Evolutionary conservation across 2,888 invertebrate genomes (phyloP).

Genomic region (Leptinotarsa juncta): DNA sequence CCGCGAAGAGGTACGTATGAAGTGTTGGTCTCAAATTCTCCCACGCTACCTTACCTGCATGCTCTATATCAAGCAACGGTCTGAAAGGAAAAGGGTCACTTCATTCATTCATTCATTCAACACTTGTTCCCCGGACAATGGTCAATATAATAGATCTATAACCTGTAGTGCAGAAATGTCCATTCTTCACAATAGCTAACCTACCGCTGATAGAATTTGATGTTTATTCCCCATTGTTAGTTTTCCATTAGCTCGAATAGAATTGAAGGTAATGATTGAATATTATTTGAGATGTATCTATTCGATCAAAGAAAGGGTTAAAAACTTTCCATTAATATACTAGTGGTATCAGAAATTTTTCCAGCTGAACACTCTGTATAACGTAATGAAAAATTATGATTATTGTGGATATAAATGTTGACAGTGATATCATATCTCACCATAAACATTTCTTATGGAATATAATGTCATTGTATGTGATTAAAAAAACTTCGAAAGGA

Average conservation of each 20-base stretch:
- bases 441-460: too few relatives aligned
- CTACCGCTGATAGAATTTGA: constrained; percentile 28
- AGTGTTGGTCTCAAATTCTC: constrained; percentile 47
- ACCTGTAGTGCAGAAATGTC: constrained; percentile 45
- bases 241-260: constrained; percentile 15
- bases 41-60: constrained; percentile 43
- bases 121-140: constrained; percentile 56
- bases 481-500: too few relatives aligned
- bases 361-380: too few relatives aligned
- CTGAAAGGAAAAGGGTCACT: constrained; percentile 47
- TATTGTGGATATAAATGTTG: too few relatives aligned
- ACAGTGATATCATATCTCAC: too few relatives aligned
- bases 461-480: too few relatives aligned
- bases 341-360: too few relatives aligned
- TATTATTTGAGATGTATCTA: not conserved
- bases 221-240: constrained; percentile 26
- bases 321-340: too few relatives aligned
- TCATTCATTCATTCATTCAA: constrained; percentile 45
- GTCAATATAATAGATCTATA: constrained; percentile 47
- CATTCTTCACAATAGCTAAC: constrained; percentile 25
- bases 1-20: constrained; percentile 24
- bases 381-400: too few relatives aligned
- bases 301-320: too few relatives aligned
- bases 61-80: constrained; percentile 45
- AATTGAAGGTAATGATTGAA: not conserved